A percentile compares a stretch with the other conserved stretches of the same genome.
Evolutionary conservation across 2,113 vertebrate species (phyloP).

Genomic region (Dunckerocampus dactyliophorus): DNA sequence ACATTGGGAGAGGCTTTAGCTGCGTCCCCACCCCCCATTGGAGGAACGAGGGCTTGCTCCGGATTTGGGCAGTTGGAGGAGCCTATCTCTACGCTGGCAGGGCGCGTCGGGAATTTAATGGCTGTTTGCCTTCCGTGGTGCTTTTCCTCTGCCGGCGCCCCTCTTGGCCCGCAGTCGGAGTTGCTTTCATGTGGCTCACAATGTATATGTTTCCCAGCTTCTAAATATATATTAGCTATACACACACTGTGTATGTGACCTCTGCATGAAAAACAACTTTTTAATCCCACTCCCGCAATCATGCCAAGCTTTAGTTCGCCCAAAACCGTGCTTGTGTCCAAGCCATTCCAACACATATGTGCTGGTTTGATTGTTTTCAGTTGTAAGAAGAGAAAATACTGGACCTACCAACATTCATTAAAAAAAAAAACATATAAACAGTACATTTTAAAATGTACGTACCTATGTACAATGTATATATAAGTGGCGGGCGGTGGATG

Average conservation of each 20-base stretch:
- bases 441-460: no score
- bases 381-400: no score
- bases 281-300: no score
- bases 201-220: background rate
- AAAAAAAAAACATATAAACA: no score
- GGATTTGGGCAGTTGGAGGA: constrained; percentile 67
- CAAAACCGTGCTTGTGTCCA: no score
- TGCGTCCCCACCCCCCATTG: constrained; percentile 19
- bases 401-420: no score
- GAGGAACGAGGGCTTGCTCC: constrained; percentile 59
- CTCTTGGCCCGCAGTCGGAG: constrained; percentile 35
- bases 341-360: no score
- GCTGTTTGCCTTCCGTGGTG: constrained; percentile 60
- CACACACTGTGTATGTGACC: constrained; percentile 16
- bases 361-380: no score
- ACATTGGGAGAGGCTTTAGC: constrained; percentile 67
- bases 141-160: constrained; percentile 47
- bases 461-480: no score
- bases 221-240: constrained; percentile 22
- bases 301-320: no score
- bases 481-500: no score
- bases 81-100: constrained; percentile 71
- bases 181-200: constrained; percentile 31
- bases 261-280: constrained; percentile 4
- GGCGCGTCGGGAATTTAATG: constrained; percentile 63